Evolutionary conservation across 2,113 vertebrate species (phyloP).

Genomic region (Cercopithecus mona): DNA sequence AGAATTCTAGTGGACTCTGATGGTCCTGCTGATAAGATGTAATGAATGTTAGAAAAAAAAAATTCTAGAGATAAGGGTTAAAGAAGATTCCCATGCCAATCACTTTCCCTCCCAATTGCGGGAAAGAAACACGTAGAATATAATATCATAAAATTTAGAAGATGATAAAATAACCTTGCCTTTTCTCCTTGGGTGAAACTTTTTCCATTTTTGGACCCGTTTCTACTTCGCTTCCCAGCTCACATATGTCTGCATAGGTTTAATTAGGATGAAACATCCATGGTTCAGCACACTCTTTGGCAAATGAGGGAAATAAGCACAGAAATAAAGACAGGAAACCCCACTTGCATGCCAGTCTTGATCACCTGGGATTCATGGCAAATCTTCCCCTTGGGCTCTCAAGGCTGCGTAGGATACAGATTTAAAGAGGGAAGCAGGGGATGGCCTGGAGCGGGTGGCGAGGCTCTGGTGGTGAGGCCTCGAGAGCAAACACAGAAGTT

Average conservation of each 20-base stretch:
- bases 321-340: not conserved
- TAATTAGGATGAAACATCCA: not conserved
- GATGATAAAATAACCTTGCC: not conserved
- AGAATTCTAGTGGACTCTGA: not conserved
- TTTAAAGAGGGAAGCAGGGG: not conserved
- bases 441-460: fast-evolving
- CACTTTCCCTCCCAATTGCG: not conserved
- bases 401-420: not conserved
- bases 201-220: not conserved
- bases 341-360: fast-evolving
- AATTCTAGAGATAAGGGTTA: not conserved
- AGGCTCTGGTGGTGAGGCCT: not conserved
- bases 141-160: not conserved
- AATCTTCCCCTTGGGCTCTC: not conserved
- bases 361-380: not conserved
- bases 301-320: not conserved
- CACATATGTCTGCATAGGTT: not conserved
- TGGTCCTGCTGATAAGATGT: not conserved
- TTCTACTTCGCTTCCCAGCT: not conserved
- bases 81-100: not conserved
- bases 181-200: not conserved
- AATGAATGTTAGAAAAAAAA: not conserved
- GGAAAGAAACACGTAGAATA: not conserved
- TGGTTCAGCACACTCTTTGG: not conserved
- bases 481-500: no score